Conservation (phyloP, 2,113 vertebrate species). For the Seriola dumerili region DNA sequence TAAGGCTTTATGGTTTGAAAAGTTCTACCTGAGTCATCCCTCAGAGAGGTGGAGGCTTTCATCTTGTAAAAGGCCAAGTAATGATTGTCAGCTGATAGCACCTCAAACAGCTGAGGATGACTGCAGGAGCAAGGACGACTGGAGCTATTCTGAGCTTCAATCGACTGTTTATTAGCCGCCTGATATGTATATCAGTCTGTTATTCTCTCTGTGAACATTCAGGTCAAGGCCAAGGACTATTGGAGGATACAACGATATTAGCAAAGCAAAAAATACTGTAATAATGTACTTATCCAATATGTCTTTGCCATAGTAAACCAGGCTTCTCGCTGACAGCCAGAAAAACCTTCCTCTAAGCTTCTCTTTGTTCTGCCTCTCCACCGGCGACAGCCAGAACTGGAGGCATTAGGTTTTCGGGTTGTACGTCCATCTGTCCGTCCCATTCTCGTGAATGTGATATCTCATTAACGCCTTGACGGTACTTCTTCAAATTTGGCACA, state of each 20-base stretch:
- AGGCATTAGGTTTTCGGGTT: too few relatives aligned
- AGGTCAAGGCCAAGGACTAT: conserved; percentile 18
- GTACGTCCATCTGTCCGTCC: too few relatives aligned
- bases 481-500: too few relatives aligned
- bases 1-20: not conserved
- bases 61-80: conserved; percentile 4
- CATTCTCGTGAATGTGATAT: too few relatives aligned
- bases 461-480: too few relatives aligned
- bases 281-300: not conserved
- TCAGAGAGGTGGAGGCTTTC: not conserved
- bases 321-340: too few relatives aligned
- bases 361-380: too few relatives aligned
- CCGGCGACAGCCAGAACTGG: too few relatives aligned
- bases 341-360: too few relatives aligned
- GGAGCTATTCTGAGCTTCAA: conserved; percentile 16
- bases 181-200: conserved; percentile 18
- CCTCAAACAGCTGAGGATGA: not conserved
- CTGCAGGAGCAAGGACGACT: not conserved
- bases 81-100: not conserved
- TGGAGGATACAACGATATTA: conserved; percentile 2
- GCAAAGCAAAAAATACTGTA: conserved; percentile 13
- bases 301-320: not conserved
- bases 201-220: not conserved
- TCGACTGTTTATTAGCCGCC: not conserved
- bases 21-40: not conserved